Evolutionary conservation across 1,140 invertebrate genomes (phyloP).

Genomic region (Drosophila mauritiana): DNA sequence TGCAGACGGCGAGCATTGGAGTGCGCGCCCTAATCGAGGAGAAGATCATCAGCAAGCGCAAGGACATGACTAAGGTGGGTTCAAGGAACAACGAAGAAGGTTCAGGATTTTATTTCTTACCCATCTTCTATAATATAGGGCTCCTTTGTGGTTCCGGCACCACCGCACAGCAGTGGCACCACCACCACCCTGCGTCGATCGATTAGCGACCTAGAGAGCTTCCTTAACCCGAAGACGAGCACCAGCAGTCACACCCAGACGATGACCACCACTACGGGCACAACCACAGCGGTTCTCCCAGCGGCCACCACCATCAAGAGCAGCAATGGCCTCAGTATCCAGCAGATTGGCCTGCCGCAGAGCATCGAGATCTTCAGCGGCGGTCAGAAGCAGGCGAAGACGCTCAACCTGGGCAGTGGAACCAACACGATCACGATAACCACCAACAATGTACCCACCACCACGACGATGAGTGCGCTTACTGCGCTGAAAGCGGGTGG

Average conservation of each 20-base stretch:
- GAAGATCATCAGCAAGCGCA: conserved; percentile 93
- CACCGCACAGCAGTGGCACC: conserved; percentile 61
- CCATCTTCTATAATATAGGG: conserved; percentile 42
- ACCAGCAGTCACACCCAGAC: conserved; percentile 40
- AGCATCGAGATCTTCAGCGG: conserved; percentile 81
- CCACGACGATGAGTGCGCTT: conserved; percentile 70
- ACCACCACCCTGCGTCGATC: conserved; percentile 70
- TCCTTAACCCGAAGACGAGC: conserved; percentile 74
- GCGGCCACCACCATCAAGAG: conserved; percentile 78
- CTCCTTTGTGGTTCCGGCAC: conserved; percentile 83
- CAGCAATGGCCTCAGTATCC: conserved; percentile 62
- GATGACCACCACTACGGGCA: conserved; percentile 32
- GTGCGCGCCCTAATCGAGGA: conserved; percentile 95
- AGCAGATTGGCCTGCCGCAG: conserved; percentile 78
- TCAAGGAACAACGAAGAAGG: background rate
- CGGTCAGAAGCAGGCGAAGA: conserved; percentile 62
- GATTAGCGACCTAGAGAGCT: conserved; percentile 79
- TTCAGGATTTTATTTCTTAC: no score
- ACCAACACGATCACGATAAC: conserved; percentile 75
- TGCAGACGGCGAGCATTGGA: conserved; percentile 94
- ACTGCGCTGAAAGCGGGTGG: conserved; percentile 62
- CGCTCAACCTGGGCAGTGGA: conserved; percentile 59
- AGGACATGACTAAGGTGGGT: conserved; percentile 80
- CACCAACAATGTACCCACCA: conserved; percentile 75
- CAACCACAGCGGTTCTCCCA: conserved; percentile 66